Percentiles rank a stretch among this genome's conserved stretches.
Evolutionary conservation across 2,113 vertebrate genomes (phyloP).

Genomic region (Tamias sibiricus): DNA sequence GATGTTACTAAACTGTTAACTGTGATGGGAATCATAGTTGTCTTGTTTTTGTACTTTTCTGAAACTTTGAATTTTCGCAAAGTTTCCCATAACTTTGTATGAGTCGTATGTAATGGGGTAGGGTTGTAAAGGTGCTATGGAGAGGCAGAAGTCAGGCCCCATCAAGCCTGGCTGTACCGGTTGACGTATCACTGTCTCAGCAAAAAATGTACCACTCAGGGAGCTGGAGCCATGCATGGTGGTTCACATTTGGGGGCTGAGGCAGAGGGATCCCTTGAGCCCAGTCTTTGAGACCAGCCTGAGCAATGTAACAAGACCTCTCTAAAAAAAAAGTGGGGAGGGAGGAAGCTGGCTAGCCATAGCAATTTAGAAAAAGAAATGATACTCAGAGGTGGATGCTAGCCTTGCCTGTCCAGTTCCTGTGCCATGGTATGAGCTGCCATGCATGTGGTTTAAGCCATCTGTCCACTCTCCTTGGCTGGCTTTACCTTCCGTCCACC

Average conservation of each 20-base stretch:
- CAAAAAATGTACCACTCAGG: neutral
- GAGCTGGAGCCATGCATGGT: neutral
- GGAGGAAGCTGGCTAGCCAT: rapidly evolving
- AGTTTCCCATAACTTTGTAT: neutral
- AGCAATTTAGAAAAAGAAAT: neutral
- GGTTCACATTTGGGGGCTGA: neutral
- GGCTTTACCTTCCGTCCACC: too few species aligned
- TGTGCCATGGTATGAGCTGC: too few species aligned
- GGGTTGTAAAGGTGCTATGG: too few species aligned
- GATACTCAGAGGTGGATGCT: neutral
- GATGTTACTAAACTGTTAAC: neutral
- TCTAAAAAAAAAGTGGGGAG: too few species aligned
- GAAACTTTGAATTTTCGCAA: neutral
- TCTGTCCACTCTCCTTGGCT: too few species aligned
- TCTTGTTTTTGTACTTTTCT: neutral
- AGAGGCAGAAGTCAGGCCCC: neutral
- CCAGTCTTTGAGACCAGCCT: neutral
- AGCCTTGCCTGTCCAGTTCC: neutral
- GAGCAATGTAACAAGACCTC: neutral
- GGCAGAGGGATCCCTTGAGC: neutral
- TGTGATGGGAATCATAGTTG: neutral
- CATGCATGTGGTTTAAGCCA: too few species aligned
- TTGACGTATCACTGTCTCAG: neutral
- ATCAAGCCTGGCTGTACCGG: too few species aligned
- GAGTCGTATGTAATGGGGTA: neutral